Evolutionary conservation across 1,140 invertebrate species (phyloP).

Genomic region (Littorina saxatilis): DNA sequence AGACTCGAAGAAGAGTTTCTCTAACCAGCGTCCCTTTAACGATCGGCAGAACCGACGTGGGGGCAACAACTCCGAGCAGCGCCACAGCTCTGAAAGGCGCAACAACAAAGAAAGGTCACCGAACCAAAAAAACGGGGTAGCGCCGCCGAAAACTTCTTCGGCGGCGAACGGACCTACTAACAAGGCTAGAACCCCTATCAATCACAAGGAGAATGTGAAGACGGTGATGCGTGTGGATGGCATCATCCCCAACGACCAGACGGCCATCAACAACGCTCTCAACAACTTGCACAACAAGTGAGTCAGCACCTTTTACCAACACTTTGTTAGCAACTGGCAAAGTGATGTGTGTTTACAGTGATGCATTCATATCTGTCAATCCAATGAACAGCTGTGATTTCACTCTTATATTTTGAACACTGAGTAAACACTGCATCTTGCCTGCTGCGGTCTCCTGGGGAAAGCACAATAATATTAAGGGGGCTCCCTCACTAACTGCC

Average conservation of each 20-base stretch:
- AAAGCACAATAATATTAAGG: too few species aligned
- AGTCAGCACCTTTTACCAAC: background rate
- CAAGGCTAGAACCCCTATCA: slow-evolving; percentile 60
- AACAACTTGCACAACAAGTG: slow-evolving; percentile 56
- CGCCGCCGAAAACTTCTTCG: slow-evolving; percentile 54
- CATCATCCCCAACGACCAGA: slow-evolving; percentile 79
- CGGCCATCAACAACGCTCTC: slow-evolving; percentile 79
- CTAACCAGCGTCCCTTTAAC: slow-evolving; percentile 72
- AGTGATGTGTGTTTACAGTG: slow-evolving; percentile 16
- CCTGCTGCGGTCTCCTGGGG: too few species aligned
- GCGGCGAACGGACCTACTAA: slow-evolving; percentile 61
- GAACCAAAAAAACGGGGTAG: slow-evolving; percentile 70
- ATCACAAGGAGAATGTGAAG: slow-evolving; percentile 69
- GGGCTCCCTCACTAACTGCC: too few species aligned
- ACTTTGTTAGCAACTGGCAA: background rate
- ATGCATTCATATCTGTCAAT: slow-evolving; percentile 6
- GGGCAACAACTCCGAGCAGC: slow-evolving; percentile 44
- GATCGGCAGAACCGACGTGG: slow-evolving; percentile 68
- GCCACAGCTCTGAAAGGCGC: slow-evolving; percentile 54
- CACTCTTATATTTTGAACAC: too few species aligned
- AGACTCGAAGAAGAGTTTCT: slow-evolving; percentile 74
- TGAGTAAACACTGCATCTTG: slow-evolving; percentile 4
- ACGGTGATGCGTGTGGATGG: slow-evolving; percentile 80
- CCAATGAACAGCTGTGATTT: background rate
- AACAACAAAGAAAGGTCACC: slow-evolving; percentile 67